Evolutionary conservation across 2,113 vertebrate species (phyloP).

Genomic region (Urocitellus parryii): DNA sequence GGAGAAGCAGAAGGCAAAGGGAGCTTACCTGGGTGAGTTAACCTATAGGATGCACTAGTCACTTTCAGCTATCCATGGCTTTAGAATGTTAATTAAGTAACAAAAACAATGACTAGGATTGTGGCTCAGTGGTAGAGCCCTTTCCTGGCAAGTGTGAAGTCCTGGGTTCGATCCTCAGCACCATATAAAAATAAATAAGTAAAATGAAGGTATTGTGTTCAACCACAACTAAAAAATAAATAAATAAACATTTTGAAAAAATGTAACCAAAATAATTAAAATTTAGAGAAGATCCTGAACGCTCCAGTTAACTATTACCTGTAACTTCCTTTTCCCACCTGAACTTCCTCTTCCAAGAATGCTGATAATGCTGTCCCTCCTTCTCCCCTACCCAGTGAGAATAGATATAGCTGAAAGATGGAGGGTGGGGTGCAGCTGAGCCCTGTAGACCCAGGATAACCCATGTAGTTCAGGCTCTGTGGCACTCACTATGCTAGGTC

Average conservation of each 20-base stretch:
- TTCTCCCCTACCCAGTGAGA: neutral
- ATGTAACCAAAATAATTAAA: slow-evolving; percentile 13
- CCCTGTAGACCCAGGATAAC: neutral
- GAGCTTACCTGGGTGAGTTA: neutral
- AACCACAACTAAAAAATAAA: too few relatives aligned
- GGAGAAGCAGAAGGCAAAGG: neutral
- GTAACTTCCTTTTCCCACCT: neutral
- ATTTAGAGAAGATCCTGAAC: slow-evolving; percentile 5
- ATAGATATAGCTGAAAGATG: neutral
- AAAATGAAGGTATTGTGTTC: too few relatives aligned
- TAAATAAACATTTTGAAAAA: neutral
- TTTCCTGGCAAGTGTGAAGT: too few relatives aligned
- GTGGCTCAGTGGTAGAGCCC: too few relatives aligned
- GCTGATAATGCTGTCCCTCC: neutral
- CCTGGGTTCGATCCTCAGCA: too few relatives aligned
- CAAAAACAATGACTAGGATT: neutral
- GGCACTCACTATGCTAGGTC: neutral
- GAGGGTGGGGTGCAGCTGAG: neutral
- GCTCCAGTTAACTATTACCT: neutral
- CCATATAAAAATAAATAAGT: too few relatives aligned
- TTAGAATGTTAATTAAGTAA: neutral
- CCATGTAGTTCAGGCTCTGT: neutral
- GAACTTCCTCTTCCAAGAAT: neutral
- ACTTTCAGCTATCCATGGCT: neutral
- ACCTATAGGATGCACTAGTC: neutral